phyloP scores from a whole-genome alignment of 1,140 invertebrate species.

The Zeugodacus cucurbitae region DNA sequence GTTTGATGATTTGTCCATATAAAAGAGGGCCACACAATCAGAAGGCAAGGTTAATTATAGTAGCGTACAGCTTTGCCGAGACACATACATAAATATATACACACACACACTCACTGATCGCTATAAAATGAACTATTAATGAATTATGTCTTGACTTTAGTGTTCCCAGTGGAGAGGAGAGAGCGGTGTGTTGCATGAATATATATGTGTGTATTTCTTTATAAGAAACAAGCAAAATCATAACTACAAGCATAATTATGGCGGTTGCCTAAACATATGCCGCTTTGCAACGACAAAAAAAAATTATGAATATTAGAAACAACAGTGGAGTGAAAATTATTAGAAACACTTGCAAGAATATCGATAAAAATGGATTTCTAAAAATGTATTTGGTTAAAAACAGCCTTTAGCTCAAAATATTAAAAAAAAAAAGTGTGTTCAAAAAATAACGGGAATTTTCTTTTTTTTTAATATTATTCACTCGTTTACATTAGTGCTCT shows the following conservation, averaged over 20 bases:
- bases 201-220: too few species aligned
- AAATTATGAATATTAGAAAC: neutral
- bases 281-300: neutral
- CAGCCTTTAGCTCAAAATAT: too few species aligned
- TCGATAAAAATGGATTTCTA: too few species aligned
- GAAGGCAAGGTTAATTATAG: constrained; percentile 25
- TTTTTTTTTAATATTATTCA: too few species aligned
- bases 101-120: neutral
- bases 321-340: neutral
- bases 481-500: too few species aligned
- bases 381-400: too few species aligned
- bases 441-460: too few species aligned
- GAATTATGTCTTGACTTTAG: constrained; percentile 17
- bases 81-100: too few species aligned
- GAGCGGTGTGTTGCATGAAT: neutral
- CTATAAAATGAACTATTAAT: constrained; percentile 35
- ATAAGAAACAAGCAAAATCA: neutral
- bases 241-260: neutral
- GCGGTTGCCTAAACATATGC: neutral
- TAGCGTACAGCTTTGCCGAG: neutral
- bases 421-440: too few species aligned
- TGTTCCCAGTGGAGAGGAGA: neutral
- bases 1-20: neutral
- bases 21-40: neutral
- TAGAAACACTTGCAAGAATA: neutral